Base-by-base conservation (phyloP, 2,797 vertebrate species). In the Microhierax caerulescens region DNA sequence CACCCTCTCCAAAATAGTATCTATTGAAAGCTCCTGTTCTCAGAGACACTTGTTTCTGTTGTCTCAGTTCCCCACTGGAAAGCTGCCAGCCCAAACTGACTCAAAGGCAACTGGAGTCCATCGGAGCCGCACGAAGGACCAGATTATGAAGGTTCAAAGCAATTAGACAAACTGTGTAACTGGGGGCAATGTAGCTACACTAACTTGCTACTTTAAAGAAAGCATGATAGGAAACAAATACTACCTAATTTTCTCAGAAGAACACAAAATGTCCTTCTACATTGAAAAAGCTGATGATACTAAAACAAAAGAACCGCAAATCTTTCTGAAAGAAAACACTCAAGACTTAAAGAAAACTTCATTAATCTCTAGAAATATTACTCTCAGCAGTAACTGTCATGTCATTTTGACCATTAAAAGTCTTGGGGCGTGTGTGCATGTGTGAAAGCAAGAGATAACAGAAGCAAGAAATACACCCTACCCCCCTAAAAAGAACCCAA, bases 321-420 rank as follows among this genome's bases (percentile, higher is more conserved):
- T 18, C 7, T 1, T 4, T 22, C 23, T 23, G 14, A 18, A 91
- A 70, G 41, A 90, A 96, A 94, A 43, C 68, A 93, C 78, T 41
- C 47, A 94, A 97, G 82, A 96, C 34, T 63, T 53, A 90, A 91
- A 63, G 16, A 81, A 95, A 86, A 48, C 6, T 11, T 89, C 41
- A 64, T 88, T 83, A 50, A 94, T 91, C 84, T 94, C 69, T 60
- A 83, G 24, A 68, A 94, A 68, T 86, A 96, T 37, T 96, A 96
- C 85, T 82, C 72, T 94, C 56, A 78, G 81, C n/a, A 96, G 60
- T 64, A 93, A 61, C 80, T 39, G 47, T 77, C 17, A 17, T 81
- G 91, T 56, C 63, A 94, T 57, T 92, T 74, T 94, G 93, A 96
- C 69, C 28, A 21, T 72, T 92, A 94, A 9, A 97, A 90, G 32